Conservation (phyloP, 2,888 invertebrate species). For the Clitarchus hookeri region DNA sequence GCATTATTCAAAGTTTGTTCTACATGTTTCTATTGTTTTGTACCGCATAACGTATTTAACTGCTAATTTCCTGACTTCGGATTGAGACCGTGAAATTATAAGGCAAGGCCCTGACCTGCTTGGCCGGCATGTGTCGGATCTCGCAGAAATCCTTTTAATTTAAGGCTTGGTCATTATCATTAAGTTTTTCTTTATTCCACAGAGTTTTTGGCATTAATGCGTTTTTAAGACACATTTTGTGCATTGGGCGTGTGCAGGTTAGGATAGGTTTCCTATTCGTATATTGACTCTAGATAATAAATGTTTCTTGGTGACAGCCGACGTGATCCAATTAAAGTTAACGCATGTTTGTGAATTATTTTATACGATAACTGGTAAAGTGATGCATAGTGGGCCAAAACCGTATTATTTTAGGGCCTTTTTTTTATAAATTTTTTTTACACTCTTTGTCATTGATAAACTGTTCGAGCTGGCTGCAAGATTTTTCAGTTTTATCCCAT, state of each 20-base stretch:
- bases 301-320: neutral
- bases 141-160: neutral
- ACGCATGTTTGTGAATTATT: neutral
- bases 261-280: neutral
- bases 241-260: neutral
- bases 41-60: neutral
- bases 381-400: no score
- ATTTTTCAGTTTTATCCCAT: no score
- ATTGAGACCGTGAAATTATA: neutral
- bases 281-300: neutral
- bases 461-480: no score
- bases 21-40: neutral
- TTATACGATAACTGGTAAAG: no score
- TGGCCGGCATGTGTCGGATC: neutral
- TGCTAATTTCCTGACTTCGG: neutral
- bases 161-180: neutral
- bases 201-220: neutral
- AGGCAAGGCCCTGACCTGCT: slow-evolving; percentile 14
- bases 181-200: neutral
- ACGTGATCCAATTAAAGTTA: neutral
- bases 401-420: no score
- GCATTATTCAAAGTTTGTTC: neutral
- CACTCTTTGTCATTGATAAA: no score
- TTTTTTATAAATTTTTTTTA: no score
- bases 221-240: neutral